A percentile compares a stretch with the other conserved stretches of the same genome.
Conservation (phyloP, 2,113 vertebrate genomes). For the Uropsilus gracilis region DNA sequence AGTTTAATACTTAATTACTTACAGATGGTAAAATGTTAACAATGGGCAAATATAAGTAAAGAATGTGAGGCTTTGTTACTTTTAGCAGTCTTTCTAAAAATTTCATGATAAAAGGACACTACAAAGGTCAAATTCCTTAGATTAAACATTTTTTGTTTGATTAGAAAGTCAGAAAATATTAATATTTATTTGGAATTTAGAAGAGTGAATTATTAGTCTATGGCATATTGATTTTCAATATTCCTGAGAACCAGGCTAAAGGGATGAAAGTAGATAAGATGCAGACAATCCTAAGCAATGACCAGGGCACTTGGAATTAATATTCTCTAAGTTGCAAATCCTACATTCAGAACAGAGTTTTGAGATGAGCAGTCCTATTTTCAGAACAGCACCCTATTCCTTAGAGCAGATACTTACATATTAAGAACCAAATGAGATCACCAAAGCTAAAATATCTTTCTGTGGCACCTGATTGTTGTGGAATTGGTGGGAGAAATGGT, state of each 20-base stretch:
- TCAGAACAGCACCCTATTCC: background rate
- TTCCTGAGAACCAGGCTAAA: background rate
- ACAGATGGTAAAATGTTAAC: background rate
- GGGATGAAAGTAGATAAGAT: background rate
- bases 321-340: background rate
- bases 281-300: background rate
- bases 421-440: background rate
- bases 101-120: background rate
- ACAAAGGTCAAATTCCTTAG: background rate
- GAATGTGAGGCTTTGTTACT: background rate
- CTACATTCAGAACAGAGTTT: background rate
- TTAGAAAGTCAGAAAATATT: constrained; percentile 21
- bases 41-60: background rate
- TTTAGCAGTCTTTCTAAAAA: background rate
- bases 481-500: background rate
- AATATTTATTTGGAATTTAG: background rate
- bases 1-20: background rate
- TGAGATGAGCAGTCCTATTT: background rate
- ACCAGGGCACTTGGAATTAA: background rate
- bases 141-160: background rate
- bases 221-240: background rate
- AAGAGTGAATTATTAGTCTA: background rate
- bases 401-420: background rate
- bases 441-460: background rate
- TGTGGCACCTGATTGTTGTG: accelerated